These are phyloP conservation scores for Sebastes minor DNA, from an alignment of 2,797 vertebrate genomes.

Conservation along the genomic window DNA sequence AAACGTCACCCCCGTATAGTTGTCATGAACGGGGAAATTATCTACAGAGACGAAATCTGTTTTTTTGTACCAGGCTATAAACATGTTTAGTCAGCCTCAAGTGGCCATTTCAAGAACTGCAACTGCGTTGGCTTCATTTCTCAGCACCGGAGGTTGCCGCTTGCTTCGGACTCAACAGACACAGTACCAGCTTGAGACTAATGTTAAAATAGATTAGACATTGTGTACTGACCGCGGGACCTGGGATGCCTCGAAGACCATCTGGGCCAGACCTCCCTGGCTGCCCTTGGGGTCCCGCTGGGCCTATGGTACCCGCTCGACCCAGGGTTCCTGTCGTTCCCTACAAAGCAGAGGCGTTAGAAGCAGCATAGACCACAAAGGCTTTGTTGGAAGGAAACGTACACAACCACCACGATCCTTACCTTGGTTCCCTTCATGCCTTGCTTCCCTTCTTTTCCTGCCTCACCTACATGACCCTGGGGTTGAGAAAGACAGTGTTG, in stretches of 20 bases:
- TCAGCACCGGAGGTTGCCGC: too few species aligned
- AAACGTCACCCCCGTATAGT: too few species aligned
- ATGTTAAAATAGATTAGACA: neutral
- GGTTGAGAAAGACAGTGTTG: slow-evolving; percentile 1
- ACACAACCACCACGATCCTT: slow-evolving; percentile 7
- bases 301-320: slow-evolving; percentile 85
- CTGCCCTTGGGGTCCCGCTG: slow-evolving; percentile 87
- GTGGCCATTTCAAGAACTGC: too few species aligned
- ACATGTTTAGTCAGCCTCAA: too few species aligned
- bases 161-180: neutral
- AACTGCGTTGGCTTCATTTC: too few species aligned
- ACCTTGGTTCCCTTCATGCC: slow-evolving; percentile 90
- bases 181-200: neutral
- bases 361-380: neutral
- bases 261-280: slow-evolving; percentile 87
- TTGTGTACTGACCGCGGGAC: slow-evolving; percentile 86
- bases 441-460: slow-evolving; percentile 87
- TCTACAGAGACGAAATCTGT: too few species aligned
- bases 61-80: too few species aligned
- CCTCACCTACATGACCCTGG: slow-evolving; percentile 83
- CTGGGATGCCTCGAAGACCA: slow-evolving; percentile 91
- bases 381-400: neutral
- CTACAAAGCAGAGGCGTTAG: slow-evolving; percentile 64
- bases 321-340: slow-evolving; percentile 84
- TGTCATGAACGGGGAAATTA: too few species aligned